These are phyloP conservation scores for Leptopterna dolabrata DNA, from an alignment of 2,888 invertebrate species.

Conservation along the genomic window DNA sequence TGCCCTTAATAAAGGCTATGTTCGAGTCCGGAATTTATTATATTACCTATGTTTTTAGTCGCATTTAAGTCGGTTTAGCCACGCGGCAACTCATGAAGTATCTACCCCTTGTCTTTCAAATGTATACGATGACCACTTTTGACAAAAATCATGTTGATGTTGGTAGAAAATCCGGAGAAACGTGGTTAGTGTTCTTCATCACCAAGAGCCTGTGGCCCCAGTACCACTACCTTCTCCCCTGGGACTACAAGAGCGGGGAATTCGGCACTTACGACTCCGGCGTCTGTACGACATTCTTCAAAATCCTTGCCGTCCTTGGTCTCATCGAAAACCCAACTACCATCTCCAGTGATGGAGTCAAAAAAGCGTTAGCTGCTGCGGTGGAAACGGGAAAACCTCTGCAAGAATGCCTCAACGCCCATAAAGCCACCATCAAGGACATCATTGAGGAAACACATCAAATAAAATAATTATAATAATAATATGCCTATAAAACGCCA, in stretches of 20 bases:
- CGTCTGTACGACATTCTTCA: constrained; percentile 75
- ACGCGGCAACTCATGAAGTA: no score
- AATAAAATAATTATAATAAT: no score
- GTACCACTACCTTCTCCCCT: constrained; percentile 82
- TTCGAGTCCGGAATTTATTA: no score
- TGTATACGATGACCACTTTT: background rate
- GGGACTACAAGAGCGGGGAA: constrained; percentile 86
- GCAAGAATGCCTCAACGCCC: constrained; percentile 71
- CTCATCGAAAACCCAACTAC: constrained; percentile 75
- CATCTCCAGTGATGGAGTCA: constrained; percentile 73
- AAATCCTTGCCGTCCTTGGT: constrained; percentile 78
- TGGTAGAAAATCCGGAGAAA: constrained; percentile 75
- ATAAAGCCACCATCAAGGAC: constrained; percentile 39
- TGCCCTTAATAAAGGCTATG: no score
- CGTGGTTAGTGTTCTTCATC: constrained; percentile 80
- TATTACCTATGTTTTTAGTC: no score
- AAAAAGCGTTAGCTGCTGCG: constrained; percentile 73
- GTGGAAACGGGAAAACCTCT: constrained; percentile 72
- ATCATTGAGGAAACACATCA: constrained; percentile 34
- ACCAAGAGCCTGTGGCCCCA: constrained; percentile 83
- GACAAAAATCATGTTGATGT: background rate
- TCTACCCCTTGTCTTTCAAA: no score
- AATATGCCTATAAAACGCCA: no score
- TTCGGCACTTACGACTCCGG: constrained; percentile 80
- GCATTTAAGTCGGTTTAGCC: no score